Percentiles rank a stretch among this genome's conserved stretches.
phyloP scores from a whole-genome alignment of 1,140 invertebrate genomes.

The Brachionus rubens region DNA sequence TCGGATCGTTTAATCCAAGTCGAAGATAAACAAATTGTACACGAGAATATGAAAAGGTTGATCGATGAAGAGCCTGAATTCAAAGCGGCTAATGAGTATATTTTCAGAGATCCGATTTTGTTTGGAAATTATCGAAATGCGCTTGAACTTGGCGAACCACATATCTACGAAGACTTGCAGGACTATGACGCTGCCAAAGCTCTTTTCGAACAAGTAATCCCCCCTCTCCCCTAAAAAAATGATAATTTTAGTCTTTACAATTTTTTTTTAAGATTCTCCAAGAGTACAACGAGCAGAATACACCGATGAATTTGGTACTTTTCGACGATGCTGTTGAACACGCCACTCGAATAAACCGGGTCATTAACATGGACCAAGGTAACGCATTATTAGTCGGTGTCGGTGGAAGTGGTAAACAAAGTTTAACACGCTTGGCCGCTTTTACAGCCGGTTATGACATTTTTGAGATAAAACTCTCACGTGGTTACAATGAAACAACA shows the following conservation, averaged over 20 bases:
- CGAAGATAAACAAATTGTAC: slow-evolving; percentile 60
- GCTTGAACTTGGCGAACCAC: slow-evolving; percentile 70
- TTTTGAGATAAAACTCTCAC: slow-evolving; percentile 75
- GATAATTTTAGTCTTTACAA: no score
- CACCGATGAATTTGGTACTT: slow-evolving; percentile 71
- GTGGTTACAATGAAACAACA: slow-evolving; percentile 74
- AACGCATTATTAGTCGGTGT: slow-evolving; percentile 79
- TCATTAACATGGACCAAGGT: slow-evolving; percentile 75
- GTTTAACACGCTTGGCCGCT: slow-evolving; percentile 57
- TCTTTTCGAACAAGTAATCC: slow-evolving; percentile 70
- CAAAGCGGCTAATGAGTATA: slow-evolving; percentile 63
- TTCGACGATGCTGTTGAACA: slow-evolving; percentile 86
- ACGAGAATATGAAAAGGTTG: slow-evolving; percentile 32
- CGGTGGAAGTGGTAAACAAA: slow-evolving; percentile 78
- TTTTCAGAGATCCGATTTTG: slow-evolving; percentile 73
- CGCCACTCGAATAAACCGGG: slow-evolving; percentile 76
- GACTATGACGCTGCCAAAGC: slow-evolving; percentile 80
- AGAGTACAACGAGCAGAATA: slow-evolving; percentile 72
- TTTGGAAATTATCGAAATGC: slow-evolving; percentile 84
- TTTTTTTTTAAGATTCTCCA: slow-evolving; percentile 72
- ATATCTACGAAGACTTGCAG: slow-evolving; percentile 80
- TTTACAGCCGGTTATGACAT: slow-evolving; percentile 67
- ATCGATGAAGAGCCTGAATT: slow-evolving; percentile 48
- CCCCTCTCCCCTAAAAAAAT: no score
- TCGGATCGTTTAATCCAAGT: slow-evolving; percentile 76